Evolutionary conservation across 2,888 invertebrate species (phyloP), one percentile per base, ranked within the genome.

Genomic region (Acanthosepion pharaonis): DNA sequence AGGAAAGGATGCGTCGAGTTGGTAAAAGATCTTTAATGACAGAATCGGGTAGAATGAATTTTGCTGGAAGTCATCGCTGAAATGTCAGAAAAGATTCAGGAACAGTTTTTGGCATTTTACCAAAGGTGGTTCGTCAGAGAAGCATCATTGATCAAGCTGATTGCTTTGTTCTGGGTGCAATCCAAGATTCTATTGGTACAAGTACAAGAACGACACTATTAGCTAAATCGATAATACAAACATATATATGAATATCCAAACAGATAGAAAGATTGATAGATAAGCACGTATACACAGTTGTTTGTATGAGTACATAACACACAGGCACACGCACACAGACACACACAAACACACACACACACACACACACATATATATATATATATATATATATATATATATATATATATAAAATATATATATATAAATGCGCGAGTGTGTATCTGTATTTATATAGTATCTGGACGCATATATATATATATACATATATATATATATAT

Each of bases 121-220:
- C 78, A n/a, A 78, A 78, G 33, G n/a, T 78, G n/a, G n/a, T 78
- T 78, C 78, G 78, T 78, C 78, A 78, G 78, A 78, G 78, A 78
- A 78, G 78, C 78, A 78, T 78, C 78, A 78, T 78, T 78, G 78
- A n/a, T 78, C 78, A 78, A 33, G 78, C n/a, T 78, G 78, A 78
- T 78, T n/a, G 78, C 78, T 78, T 78, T 78, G 78, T 78, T 78
- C 33, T 78, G 78, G 78, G 33, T 78, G 33, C 33, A 78, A 78
- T 78, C 78, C 78, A 78, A 78, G n/a, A 78, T 78, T 78, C 78
- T 78, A 78, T 78, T 78, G 78, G 78, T 78, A 78, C 78, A 78
- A 78, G 15, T 78, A 78, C 78, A 78, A 78, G 78, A 78, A 78
- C 78, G 33, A 78, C 78, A 78, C 8, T 78, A 78, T 78, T 78